Conservation (phyloP, 2,113 vertebrate species). For the Zosterops pallidus region DNA sequence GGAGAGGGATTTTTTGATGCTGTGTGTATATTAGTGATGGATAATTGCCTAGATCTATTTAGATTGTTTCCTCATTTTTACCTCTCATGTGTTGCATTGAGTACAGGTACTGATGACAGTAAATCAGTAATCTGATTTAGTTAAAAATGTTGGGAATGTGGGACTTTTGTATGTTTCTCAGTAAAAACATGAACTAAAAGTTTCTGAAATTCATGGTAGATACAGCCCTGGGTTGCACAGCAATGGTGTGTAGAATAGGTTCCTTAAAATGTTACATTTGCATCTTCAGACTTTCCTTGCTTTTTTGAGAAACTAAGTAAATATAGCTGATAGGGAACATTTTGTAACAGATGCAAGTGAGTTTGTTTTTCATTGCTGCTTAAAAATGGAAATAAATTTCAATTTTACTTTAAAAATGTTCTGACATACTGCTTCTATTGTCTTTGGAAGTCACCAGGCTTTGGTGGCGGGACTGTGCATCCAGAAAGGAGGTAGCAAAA, state of each 20-base stretch:
- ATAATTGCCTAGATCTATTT: neutral
- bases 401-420: neutral
- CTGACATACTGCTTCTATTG: rapidly evolving
- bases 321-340: neutral
- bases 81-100: neutral
- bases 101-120: neutral
- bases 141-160: neutral
- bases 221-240: neutral
- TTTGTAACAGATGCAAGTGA: neutral
- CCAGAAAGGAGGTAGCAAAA: neutral
- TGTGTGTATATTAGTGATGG: neutral
- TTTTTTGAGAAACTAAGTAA: neutral
- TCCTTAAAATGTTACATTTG: neutral
- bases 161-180: neutral
- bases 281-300: neutral
- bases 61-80: neutral
- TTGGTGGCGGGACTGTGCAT: neutral
- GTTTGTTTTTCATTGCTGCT: neutral
- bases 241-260: neutral
- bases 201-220: neutral
- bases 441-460: neutral
- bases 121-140: neutral
- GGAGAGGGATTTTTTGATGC: neutral
- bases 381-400: neutral
- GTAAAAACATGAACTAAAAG: neutral